phyloP scores from a whole-genome alignment of 2,797 vertebrate genomes.

The Pempheris klunzingeri region DNA sequence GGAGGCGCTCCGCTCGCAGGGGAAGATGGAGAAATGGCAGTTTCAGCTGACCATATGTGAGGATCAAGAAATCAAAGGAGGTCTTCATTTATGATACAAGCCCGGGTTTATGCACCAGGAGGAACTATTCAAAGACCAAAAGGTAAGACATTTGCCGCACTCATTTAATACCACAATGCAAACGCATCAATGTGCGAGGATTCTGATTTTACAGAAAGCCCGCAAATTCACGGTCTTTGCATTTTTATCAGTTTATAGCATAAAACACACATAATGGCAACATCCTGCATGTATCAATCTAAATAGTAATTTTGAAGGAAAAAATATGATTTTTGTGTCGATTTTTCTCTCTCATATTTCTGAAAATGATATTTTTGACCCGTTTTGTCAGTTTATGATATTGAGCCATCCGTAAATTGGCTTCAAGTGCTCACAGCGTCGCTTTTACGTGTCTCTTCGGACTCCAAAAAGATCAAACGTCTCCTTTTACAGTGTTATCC shows the following conservation, averaged over 20 bases:
- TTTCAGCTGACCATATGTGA: constrained; percentile 71
- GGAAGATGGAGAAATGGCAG: constrained; percentile 82
- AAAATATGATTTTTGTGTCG: background rate
- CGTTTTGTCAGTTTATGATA: background rate
- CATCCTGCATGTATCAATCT: too few relatives aligned
- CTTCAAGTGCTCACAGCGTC: background rate
- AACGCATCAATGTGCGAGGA: background rate
- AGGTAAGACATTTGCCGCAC: constrained; percentile 70
- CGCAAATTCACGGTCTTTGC: background rate
- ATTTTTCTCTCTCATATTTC: background rate
- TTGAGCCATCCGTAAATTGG: background rate
- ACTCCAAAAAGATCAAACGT: background rate
- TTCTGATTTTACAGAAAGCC: background rate
- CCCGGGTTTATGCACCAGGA: constrained; percentile 39
- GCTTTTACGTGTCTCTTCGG: background rate
- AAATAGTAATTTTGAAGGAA: accelerated
- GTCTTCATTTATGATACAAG: constrained; percentile 77
- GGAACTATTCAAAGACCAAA: constrained; percentile 66
- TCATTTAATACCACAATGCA: background rate
- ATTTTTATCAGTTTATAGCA: background rate
- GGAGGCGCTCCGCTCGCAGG: constrained; percentile 65
- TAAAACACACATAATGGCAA: too few relatives aligned
- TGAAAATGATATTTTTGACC: constrained; percentile 12
- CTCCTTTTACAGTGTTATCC: background rate
- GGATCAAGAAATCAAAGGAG: constrained; percentile 63